Conservation (phyloP, 2,113 vertebrate genomes). For the Calidris pygmaea region DNA sequence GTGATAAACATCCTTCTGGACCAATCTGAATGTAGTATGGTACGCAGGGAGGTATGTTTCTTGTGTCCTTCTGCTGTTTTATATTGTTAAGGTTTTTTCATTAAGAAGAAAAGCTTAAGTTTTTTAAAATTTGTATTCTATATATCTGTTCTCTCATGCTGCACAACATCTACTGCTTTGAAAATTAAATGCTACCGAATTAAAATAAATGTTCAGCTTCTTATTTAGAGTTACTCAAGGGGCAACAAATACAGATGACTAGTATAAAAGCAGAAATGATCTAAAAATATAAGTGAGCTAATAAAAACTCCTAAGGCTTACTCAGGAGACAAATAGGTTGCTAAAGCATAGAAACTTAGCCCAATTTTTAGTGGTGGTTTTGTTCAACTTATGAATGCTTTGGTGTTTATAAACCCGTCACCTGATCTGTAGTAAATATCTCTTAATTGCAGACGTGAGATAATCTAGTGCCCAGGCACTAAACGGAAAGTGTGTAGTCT, state of each 20-base stretch:
- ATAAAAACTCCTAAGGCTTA: not conserved
- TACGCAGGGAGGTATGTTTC: slow-evolving; percentile 89
- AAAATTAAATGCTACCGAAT: not conserved
- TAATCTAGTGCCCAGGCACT: not conserved
- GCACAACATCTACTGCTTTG: not conserved
- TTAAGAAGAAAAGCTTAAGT: not conserved
- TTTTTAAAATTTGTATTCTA: not conserved
- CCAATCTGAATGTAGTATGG: slow-evolving; percentile 91
- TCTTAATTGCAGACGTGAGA: not conserved
- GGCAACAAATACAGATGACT: not conserved
- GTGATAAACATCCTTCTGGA: slow-evolving; percentile 93
- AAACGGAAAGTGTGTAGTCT: not conserved
- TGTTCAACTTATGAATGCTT: not conserved
- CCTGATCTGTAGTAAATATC: not conserved
- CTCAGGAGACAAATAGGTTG: not conserved
- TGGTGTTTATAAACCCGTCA: not conserved
- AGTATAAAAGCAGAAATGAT: not conserved
- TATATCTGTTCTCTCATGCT: not conserved
- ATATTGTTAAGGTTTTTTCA: not conserved
- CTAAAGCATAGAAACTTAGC: not conserved
- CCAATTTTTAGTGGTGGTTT: not conserved
- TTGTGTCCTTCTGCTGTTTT: not conserved
- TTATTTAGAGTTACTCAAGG: not conserved
- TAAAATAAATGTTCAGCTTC: not conserved
- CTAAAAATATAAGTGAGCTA: not conserved